Evolutionary conservation across 2,888 invertebrate genomes (phyloP).

Genomic region (Oscheius myriophilus): DNA sequence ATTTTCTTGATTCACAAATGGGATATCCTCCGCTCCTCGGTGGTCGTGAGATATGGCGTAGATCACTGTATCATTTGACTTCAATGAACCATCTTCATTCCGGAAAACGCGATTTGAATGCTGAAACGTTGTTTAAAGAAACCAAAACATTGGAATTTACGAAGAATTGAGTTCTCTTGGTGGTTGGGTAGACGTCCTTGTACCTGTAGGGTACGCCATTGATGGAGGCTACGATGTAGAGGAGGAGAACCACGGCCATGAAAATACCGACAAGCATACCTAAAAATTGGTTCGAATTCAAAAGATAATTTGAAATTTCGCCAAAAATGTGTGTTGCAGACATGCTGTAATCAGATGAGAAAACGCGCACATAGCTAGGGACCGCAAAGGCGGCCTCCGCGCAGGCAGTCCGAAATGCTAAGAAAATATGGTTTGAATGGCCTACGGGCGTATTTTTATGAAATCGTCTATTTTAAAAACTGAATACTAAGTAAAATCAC

Average conservation of each 20-base stretch:
- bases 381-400: too few relatives aligned
- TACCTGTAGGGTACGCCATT: constrained; percentile 48
- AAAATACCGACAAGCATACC: constrained; percentile 39
- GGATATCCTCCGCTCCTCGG: constrained; percentile 59
- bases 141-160: constrained; percentile 35
- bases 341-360: too few relatives aligned
- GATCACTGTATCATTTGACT: constrained; percentile 41
- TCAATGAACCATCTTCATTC: constrained; percentile 37
- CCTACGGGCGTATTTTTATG: too few relatives aligned
- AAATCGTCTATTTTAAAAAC: too few relatives aligned
- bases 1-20: constrained; percentile 49
- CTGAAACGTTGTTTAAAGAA: constrained; percentile 36
- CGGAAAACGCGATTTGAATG: constrained; percentile 51
- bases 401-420: too few relatives aligned
- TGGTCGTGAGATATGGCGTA: constrained; percentile 58
- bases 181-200: constrained; percentile 51
- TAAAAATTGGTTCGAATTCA: too few relatives aligned
- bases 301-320: too few relatives aligned
- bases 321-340: too few relatives aligned
- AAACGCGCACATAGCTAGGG: too few relatives aligned
- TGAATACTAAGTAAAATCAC: too few relatives aligned
- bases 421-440: too few relatives aligned
- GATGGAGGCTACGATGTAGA: constrained; percentile 40
- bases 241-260: constrained; percentile 35
- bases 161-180: constrained; percentile 58